Conservation (phyloP, 2,888 invertebrate species). For the Pristionchus arcanus region DNA sequence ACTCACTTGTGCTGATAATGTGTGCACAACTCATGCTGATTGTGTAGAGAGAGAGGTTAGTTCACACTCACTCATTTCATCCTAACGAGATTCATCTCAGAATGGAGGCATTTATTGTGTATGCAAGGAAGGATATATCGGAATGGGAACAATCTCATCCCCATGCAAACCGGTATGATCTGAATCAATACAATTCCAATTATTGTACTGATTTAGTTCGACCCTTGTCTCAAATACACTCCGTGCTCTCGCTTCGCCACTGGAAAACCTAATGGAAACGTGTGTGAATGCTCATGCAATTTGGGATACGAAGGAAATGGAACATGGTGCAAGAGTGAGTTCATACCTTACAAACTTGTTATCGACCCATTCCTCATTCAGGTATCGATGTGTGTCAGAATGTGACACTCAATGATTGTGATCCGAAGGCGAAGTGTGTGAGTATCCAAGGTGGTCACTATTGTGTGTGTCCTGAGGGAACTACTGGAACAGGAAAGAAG, state of each 20-base stretch:
- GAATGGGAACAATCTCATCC: conserved; percentile 47
- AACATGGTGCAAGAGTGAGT: conserved; percentile 55
- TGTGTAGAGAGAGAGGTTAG: conserved; percentile 44
- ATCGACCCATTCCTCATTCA: neutral
- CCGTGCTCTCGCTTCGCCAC: conserved; percentile 53
- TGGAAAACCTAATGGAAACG: neutral
- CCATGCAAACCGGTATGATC: conserved; percentile 42
- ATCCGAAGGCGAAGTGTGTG: conserved; percentile 47
- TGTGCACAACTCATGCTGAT: conserved; percentile 36
- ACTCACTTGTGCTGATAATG: conserved; percentile 7
- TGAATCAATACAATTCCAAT: neutral
- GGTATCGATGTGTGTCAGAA: conserved; percentile 33
- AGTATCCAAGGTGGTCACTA: conserved; percentile 26
- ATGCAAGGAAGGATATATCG: conserved; percentile 51
- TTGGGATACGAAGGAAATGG: conserved; percentile 51
- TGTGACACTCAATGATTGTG: conserved; percentile 28
- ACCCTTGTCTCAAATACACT: neutral
- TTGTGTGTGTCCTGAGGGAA: conserved; percentile 50
- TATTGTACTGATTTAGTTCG: neutral
- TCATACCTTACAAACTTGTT: neutral
- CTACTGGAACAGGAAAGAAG: conserved; percentile 46
- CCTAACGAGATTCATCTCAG: neutral
- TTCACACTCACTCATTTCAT: neutral
- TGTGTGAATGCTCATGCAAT: conserved; percentile 52
- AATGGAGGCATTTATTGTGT: conserved; percentile 52